Conservation (phyloP, 1,140 invertebrate genomes). For the Cotesia chilonis region DNA sequence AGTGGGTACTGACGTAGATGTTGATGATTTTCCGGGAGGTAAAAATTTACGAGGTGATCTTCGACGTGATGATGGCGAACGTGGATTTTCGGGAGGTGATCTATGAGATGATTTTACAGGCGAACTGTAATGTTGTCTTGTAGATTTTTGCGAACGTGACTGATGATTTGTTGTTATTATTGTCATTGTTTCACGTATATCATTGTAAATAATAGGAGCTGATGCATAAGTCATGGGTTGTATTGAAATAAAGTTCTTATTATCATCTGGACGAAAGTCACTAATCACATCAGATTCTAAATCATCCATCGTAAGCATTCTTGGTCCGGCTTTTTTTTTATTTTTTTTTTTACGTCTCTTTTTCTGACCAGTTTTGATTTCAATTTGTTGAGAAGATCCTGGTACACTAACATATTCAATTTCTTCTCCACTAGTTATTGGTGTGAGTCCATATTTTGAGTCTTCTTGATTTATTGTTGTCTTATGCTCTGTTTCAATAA, state of each 20-base stretch:
- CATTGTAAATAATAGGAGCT: neutral
- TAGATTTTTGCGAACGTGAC: conserved; percentile 21
- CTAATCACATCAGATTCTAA: conserved; percentile 36
- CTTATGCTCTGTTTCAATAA: conserved; percentile 35
- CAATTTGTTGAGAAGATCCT: conserved; percentile 41
- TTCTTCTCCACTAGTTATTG: conserved; percentile 63
- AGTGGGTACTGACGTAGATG: neutral
- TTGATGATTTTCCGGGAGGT: conserved; percentile 40
- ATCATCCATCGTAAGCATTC: conserved; percentile 30
- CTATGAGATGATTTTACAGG: conserved; percentile 4
- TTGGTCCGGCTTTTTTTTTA: conserved; percentile 48
- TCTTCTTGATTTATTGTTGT: conserved; percentile 41
- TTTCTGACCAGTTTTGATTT: conserved; percentile 8
- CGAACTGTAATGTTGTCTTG: conserved; percentile 15
- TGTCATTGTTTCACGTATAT: too few species aligned
- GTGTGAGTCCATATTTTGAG: conserved; percentile 57
- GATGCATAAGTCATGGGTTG: conserved; percentile 29
- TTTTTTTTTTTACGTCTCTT: conserved; percentile 45
- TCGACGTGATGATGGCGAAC: conserved; percentile 36
- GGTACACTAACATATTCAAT: conserved; percentile 58
- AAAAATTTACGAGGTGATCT: conserved; percentile 33
- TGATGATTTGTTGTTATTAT: conserved; percentile 27
- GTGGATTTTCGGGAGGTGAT: conserved; percentile 5
- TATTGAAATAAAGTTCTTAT: conserved; percentile 15
- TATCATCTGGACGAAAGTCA: conserved; percentile 17